Conservation (phyloP, 2,797 vertebrate species). For the Enteromius mattozi region DNA sequence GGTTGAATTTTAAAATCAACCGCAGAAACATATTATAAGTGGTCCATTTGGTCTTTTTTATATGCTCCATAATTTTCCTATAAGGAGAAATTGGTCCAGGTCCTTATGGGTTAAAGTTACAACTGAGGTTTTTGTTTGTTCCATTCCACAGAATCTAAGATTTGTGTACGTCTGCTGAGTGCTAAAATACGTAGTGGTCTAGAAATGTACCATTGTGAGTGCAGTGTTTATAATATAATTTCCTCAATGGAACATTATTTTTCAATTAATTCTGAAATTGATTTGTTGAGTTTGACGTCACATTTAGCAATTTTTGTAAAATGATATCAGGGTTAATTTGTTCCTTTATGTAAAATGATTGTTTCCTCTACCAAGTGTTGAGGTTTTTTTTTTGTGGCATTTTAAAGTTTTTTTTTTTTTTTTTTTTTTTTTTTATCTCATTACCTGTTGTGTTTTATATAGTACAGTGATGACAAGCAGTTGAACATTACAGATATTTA, state of each 20-base stretch:
- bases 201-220: neutral
- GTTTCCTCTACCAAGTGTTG: neutral
- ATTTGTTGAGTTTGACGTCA: neutral
- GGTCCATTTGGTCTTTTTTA: too few species aligned
- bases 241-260: neutral
- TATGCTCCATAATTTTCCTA: too few species aligned
- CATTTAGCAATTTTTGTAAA: neutral
- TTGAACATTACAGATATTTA: neutral
- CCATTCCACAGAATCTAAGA: neutral
- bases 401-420: neutral
- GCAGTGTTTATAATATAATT: neutral
- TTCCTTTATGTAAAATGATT: neutral
- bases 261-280: neutral
- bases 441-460: neutral
- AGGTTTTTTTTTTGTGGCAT: neutral
- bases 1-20: too few species aligned
- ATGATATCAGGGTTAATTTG: neutral
- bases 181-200: neutral
- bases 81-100: too few species aligned
- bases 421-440: neutral
- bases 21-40: too few species aligned
- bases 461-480: neutral
- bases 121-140: neutral
- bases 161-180: neutral
- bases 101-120: too few species aligned